Percentiles rank a stretch among this genome's conserved stretches.
Conservation (phyloP, 2,888 invertebrate species). For the Synergus umbraculus region DNA sequence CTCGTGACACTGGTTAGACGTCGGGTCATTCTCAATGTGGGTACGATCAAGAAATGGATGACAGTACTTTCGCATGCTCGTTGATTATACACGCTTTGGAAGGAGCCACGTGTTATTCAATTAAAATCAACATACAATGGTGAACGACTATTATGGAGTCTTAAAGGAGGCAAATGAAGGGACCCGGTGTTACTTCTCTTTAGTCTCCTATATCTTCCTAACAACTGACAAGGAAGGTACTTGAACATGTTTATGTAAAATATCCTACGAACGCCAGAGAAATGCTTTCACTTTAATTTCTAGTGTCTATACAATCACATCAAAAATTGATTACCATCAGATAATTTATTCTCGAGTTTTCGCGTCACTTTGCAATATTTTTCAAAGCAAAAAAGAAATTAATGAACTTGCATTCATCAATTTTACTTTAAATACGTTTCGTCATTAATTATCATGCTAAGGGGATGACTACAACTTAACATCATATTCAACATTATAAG, state of each 20-base stretch:
- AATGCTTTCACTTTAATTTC: slow-evolving; percentile 23
- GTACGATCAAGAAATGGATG: slow-evolving; percentile 9
- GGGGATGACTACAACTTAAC: neutral
- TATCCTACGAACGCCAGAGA: slow-evolving; percentile 23
- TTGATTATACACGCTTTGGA: slow-evolving; percentile 22
- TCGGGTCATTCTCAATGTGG: neutral
- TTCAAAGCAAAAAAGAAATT: neutral
- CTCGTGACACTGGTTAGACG: slow-evolving; percentile 13
- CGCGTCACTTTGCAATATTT: neutral
- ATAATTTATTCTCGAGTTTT: neutral
- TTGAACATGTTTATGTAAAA: neutral
- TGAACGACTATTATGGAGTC: slow-evolving; percentile 36
- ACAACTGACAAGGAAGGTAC: slow-evolving; percentile 33
- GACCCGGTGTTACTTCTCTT: slow-evolving; percentile 20
- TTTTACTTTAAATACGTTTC: neutral
- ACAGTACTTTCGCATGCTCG: slow-evolving; percentile 23
- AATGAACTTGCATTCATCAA: neutral
- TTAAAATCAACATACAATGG: slow-evolving; percentile 41
- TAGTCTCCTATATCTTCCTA: neutral
- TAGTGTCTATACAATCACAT: neutral
- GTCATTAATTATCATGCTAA: neutral
- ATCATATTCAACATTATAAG: neutral
- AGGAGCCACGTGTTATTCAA: slow-evolving; percentile 40
- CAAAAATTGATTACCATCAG: neutral
- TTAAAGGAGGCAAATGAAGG: slow-evolving; percentile 34